Conservation (phyloP, 92 coral and sea anemone species). For the Parazoanthus swiftii region DNA sequence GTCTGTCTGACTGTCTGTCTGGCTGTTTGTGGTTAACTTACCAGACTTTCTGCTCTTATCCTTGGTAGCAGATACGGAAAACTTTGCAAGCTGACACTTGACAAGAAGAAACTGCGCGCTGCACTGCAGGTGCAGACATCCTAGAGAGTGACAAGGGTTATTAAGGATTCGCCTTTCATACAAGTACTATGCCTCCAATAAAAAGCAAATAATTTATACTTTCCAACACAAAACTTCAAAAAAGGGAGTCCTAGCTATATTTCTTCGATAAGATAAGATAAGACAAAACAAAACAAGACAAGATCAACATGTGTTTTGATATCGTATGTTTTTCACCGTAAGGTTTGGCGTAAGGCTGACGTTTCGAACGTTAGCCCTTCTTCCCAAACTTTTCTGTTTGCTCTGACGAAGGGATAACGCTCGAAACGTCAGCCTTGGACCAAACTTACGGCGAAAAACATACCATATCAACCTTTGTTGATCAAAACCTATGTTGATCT, state of each 20-base stretch:
- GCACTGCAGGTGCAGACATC: constrained; percentile 76
- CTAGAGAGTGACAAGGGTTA: constrained; percentile 23
- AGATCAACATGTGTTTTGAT: too few species aligned
- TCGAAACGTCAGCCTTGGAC: too few species aligned
- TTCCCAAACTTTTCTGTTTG: too few species aligned
- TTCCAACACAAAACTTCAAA: neutral
- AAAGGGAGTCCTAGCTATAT: neutral
- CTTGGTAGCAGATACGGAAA: constrained; percentile 42
- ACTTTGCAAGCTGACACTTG: constrained; percentile 76
- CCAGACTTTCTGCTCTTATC: constrained; percentile 59
- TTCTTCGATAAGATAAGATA: neutral
- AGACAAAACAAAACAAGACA: too few species aligned
- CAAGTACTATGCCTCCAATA: neutral
- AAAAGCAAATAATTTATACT: neutral
- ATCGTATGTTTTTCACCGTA: too few species aligned
- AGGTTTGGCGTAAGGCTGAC: too few species aligned
- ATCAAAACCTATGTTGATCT: too few species aligned
- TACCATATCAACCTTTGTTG: too few species aligned
- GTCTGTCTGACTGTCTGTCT: neutral
- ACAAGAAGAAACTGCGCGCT: constrained; percentile 86
- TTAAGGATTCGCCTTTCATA: neutral
- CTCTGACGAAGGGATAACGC: too few species aligned
- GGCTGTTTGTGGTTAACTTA: neutral
- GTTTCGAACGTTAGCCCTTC: too few species aligned
- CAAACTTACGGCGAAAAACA: too few species aligned